phyloP scores from a whole-genome alignment of 1,140 invertebrate species.

The Mylabris phalerata region DNA sequence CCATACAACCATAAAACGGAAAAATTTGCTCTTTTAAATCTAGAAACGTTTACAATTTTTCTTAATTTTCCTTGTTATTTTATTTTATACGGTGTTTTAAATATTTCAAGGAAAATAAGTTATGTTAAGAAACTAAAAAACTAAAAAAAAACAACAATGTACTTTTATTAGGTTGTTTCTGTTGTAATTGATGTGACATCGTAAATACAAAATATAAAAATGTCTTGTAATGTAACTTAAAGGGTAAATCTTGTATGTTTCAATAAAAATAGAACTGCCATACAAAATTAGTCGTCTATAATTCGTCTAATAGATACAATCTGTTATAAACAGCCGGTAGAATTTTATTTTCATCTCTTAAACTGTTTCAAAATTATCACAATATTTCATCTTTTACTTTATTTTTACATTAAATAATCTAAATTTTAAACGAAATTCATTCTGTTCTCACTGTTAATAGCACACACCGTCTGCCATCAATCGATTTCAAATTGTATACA shows the following conservation, averaged over 20 bases:
- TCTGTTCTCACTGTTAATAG: too few species aligned
- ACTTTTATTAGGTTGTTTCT: constrained; percentile 16
- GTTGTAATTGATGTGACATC: constrained; percentile 10
- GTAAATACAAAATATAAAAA: constrained; percentile 18
- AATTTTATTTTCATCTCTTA: constrained; percentile 1
- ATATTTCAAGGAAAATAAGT: not conserved
- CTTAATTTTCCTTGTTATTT: constrained; percentile 1
- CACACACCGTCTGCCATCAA: too few species aligned
- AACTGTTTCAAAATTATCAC: too few species aligned
- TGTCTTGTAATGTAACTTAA: constrained; percentile 12
- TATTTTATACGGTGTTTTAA: not conserved
- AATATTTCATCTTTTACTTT: too few species aligned
- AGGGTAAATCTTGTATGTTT: constrained; percentile 9
- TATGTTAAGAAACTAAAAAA: not conserved
- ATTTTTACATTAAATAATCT: too few species aligned
- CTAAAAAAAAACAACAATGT: constrained; percentile 10
- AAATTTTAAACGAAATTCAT: too few species aligned
- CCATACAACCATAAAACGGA: not conserved
- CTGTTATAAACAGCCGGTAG: constrained; percentile 17
- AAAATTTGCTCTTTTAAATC: constrained; percentile 1
- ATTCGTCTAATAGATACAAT: constrained; percentile 22
- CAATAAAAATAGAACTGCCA: not conserved
- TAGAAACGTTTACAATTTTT: constrained; percentile 1
- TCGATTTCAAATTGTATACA: too few species aligned
- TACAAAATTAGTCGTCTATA: constrained; percentile 19